Percentiles rank a stretch among this genome's conserved stretches.
Evolutionary conservation across 2,113 vertebrate species (phyloP).

Genomic region (Aleadryas rufinucha): DNA sequence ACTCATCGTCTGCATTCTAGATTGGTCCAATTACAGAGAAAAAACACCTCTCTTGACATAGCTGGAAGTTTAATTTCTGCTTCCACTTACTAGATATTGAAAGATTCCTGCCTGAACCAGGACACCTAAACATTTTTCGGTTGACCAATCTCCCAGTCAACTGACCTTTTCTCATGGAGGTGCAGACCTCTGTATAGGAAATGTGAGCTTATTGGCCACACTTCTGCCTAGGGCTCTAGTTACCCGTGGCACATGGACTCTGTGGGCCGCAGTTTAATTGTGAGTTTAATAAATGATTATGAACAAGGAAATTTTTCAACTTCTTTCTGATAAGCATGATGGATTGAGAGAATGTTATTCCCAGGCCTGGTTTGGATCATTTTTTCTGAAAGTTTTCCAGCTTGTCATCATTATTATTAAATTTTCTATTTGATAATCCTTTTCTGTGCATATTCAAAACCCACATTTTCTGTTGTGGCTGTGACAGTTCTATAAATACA

Average conservation of each 20-base stretch:
- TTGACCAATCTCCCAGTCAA: neutral
- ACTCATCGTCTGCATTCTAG: neutral
- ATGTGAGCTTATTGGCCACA: neutral
- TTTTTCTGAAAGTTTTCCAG: neutral
- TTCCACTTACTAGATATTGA: neutral
- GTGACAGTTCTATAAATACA: neutral
- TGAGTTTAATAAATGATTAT: neutral
- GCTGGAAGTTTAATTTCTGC: neutral
- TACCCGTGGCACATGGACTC: neutral
- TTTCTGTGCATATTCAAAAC: neutral
- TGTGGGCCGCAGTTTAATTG: neutral
- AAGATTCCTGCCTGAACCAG: neutral
- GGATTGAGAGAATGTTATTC: neutral
- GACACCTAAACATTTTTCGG: neutral
- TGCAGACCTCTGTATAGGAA: neutral
- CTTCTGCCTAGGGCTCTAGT: neutral
- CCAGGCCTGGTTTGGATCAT: neutral
- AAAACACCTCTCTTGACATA: neutral
- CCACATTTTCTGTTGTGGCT: neutral
- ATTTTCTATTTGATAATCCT: neutral
- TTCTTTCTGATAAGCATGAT: neutral
- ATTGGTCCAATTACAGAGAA: neutral
- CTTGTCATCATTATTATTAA: neutral
- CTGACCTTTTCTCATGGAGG: neutral
- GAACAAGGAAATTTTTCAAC: neutral